phyloP scores from a whole-genome alignment of 2,888 invertebrate species.

The Monoplex corrugatus region DNA sequence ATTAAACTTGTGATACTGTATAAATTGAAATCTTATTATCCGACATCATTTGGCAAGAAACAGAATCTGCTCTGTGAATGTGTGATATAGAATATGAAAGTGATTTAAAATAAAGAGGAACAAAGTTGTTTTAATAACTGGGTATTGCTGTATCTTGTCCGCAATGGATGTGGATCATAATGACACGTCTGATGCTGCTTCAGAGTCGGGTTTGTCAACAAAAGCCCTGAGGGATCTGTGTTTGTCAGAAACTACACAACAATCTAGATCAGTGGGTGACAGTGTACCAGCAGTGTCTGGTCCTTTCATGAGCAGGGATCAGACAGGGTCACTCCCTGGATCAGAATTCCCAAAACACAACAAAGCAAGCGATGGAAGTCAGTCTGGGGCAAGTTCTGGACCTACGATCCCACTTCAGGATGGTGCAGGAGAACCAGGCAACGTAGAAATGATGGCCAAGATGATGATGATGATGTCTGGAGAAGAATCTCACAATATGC shows the following conservation, averaged over 20 bases:
- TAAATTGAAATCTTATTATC: no score
- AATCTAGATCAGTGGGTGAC: neutral
- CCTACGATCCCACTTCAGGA: neutral
- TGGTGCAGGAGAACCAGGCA: conserved; percentile 23
- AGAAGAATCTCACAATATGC: neutral
- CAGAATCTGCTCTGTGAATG: neutral
- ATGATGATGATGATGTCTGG: conserved; percentile 22
- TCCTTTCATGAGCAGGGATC: no score
- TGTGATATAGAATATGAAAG: neutral
- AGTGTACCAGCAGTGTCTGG: neutral
- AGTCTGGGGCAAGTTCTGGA: conserved; percentile 37
- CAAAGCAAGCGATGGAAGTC: neutral
- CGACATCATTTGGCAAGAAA: neutral
- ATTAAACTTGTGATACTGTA: no score
- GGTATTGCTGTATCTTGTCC: neutral
- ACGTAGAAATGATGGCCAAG: neutral
- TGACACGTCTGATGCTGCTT: neutral
- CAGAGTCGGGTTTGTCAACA: neutral
- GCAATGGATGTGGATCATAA: neutral
- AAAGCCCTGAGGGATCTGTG: neutral
- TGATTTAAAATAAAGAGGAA: neutral
- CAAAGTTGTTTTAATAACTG: neutral
- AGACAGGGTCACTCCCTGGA: neutral
- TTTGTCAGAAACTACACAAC: neutral
- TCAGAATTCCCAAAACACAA: neutral